Percentiles rank a stretch among this genome's conserved stretches.
Conservation (phyloP, 1,140 invertebrate species). For the Ditylenchus dipsaci region DNA sequence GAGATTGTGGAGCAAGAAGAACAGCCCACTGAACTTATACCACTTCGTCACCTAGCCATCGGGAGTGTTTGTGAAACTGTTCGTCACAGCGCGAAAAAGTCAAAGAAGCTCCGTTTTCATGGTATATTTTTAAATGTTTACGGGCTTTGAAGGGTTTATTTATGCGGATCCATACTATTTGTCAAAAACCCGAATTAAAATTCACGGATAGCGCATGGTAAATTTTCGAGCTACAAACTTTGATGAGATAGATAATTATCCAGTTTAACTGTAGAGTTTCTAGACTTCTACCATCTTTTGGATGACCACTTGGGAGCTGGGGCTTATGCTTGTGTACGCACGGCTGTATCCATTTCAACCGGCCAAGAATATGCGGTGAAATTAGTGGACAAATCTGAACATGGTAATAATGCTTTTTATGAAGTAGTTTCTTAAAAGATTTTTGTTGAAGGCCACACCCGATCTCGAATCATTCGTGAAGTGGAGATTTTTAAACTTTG, state of each 20-base stretch:
- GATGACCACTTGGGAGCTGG: conserved; percentile 91
- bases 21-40: not conserved
- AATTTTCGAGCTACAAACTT: not conserved
- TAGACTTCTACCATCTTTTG: conserved; percentile 88
- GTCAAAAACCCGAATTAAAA: too few species aligned
- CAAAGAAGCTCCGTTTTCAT: not conserved
- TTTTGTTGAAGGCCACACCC: conserved; percentile 68
- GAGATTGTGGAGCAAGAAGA: not conserved
- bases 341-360: conserved; percentile 81
- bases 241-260: not conserved
- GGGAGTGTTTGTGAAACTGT: too few species aligned
- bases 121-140: not conserved
- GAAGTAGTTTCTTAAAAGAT: too few species aligned
- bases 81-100: not conserved
- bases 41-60: not conserved
- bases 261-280: conserved; percentile 41
- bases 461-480: conserved; percentile 88
- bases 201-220: not conserved
- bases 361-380: conserved; percentile 92
- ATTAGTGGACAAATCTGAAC: conserved; percentile 87
- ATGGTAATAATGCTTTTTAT: conserved; percentile 56
- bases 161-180: too few species aligned
- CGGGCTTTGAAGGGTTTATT: not conserved
- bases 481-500: conserved; percentile 97
- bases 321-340: conserved; percentile 89